Conservation (phyloP, 2,113 vertebrate genomes). For the Rafetus swinhoei region DNA sequence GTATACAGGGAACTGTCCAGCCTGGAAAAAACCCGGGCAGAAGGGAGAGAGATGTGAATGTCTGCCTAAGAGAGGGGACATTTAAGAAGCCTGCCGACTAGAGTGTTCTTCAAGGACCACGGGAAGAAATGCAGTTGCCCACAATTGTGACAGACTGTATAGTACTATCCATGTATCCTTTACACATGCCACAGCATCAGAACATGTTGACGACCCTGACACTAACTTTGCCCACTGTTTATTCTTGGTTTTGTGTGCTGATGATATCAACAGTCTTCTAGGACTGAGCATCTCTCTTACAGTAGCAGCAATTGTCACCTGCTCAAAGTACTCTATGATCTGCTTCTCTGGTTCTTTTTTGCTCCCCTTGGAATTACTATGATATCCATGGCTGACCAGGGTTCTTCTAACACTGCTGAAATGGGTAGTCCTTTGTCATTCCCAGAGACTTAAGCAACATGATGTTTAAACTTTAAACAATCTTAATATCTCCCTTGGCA, state of each 20-base stretch:
- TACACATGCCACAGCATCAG: not conserved
- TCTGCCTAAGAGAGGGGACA: not conserved
- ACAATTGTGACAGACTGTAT: not conserved
- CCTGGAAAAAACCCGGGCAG: not conserved
- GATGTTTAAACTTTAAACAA: not conserved
- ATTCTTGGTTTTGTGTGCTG: not conserved
- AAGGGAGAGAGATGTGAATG: not conserved
- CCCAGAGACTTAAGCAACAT: not conserved
- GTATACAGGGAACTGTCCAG: not conserved
- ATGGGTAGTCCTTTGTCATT: not conserved
- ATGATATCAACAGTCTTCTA: not conserved
- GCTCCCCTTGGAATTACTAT: not conserved
- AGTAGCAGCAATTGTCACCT: not conserved
- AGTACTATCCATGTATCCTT: not conserved
- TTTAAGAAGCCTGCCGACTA: not conserved
- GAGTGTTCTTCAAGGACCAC: not conserved
- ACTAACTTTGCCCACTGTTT: rapidly evolving
- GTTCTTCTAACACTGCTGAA: not conserved
- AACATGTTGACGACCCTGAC: rapidly evolving
- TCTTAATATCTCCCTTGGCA: constrained; percentile 26
- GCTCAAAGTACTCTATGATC: rapidly evolving
- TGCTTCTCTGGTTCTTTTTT: rapidly evolving
- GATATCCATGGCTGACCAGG: rapidly evolving
- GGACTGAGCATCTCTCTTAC: rapidly evolving
- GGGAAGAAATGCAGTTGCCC: not conserved